phyloP scores from a whole-genome alignment of 92 coral and sea anemone genomes.

The Actinernus sp. region DNA sequence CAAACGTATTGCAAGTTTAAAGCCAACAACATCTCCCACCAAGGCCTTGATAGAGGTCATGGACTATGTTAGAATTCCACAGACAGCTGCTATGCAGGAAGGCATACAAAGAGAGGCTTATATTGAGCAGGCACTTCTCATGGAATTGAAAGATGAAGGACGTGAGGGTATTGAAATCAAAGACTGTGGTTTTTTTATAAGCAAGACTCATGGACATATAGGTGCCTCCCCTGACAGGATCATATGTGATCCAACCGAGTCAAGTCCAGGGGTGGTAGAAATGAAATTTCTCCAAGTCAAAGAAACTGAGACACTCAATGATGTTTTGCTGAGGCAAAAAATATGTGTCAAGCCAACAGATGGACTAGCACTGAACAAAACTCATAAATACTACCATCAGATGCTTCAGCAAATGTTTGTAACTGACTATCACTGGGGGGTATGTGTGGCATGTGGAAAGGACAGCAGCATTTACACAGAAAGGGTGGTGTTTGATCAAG shows the following conservation, averaged over 20 bases:
- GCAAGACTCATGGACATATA: conserved; percentile 24
- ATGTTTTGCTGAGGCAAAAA: conserved; percentile 12
- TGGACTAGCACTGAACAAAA: conserved; percentile 17
- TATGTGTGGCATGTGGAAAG: conserved; percentile 5
- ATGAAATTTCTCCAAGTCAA: conserved; percentile 33
- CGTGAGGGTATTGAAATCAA: conserved; percentile 13
- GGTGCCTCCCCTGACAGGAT: conserved; percentile 32
- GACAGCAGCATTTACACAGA: conserved; percentile 5
- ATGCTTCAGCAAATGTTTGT: conserved; percentile 33
- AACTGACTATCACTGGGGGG: conserved; percentile 22
- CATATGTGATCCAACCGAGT: conserved; percentile 11
- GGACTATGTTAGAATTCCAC: conserved; percentile 10
- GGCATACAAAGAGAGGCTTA: conserved; percentile 21
- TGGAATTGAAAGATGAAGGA: conserved; percentile 11
- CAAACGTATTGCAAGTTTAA: conserved; percentile 31
- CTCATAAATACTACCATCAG: conserved; percentile 26
- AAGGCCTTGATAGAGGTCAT: conserved; percentile 27
- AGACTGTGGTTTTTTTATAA: conserved; percentile 29
- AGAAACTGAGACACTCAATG: conserved; percentile 11
- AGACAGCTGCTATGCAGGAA: conserved; percentile 37
- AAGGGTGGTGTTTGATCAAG: conserved; percentile 6
- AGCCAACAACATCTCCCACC: conserved; percentile 30
- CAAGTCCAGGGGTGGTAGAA: conserved; percentile 38
- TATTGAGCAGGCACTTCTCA: conserved; percentile 12
- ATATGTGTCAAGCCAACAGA: conserved; percentile 7